Base-by-base conservation (phyloP, 37 sponge, comb jelly and placozoan species). In the Beroe forskalii region DNA sequence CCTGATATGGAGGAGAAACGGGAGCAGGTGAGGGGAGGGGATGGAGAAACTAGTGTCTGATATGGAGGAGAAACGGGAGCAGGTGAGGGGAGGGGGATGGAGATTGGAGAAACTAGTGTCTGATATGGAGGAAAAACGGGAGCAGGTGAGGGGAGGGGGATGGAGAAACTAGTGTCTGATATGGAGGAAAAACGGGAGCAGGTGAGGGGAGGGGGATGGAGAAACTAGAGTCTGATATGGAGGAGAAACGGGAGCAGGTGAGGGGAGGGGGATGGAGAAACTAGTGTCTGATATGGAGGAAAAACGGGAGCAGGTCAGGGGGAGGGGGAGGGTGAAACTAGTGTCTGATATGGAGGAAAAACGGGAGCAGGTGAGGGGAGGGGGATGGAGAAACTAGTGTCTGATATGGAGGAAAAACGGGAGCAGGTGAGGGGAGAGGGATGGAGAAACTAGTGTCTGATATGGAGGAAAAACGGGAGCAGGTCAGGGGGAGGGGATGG, bases 1-100 rank as follows among this genome's bases (percentile, higher is more conserved):
- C 25, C 38, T 2, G 86, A 80, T 42, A 80, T 80, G 86, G 86
- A 80, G 86, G 35, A 80, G 86, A 80, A 80, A 48, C 27, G 86
- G 20, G 86, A 80, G 28, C 86, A 48, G 66, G 66, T 63, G 25
- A n/a, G n/a, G n/a, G n/a, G n/a, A n/a, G n/a, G n/a, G n/a, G n/a
- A n/a, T n/a, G n/a, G n/a, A n/a, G n/a, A n/a, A n/a, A n/a, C n/a
- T n/a, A n/a, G n/a, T n/a, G n/a, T n/a, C n/a, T n/a, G n/a, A n/a
- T n/a, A n/a, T n/a, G n/a, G n/a, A n/a, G n/a, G n/a, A n/a, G n/a
- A n/a, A n/a, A n/a, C n/a, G n/a, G n/a, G n/a, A n/a, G n/a, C n/a
- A n/a, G n/a, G n/a, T n/a, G 40, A 37, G 38, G 33, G 75, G 22
- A 33, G 75, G 30, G 75, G 33, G 8, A 30, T 38, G 75, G 75